Conservation (phyloP, 1,140 invertebrate species). For the Parapsyche elsis region DNA sequence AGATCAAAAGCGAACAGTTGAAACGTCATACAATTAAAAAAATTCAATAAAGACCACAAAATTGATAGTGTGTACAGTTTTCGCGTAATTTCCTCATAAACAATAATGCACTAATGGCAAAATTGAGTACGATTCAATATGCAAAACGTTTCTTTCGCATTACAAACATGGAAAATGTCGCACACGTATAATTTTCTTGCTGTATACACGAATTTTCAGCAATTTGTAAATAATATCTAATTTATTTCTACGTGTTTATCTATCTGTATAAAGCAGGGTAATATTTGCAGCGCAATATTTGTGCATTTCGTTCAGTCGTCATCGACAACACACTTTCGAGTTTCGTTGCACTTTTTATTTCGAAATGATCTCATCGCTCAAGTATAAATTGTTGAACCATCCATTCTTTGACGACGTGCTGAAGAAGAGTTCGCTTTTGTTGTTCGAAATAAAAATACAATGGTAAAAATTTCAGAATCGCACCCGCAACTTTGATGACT, state of each 20-base stretch:
- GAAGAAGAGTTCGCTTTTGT: background rate
- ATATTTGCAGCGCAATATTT: background rate
- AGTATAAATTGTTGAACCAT: background rate
- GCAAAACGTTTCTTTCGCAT: too few species aligned
- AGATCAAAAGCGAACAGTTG: too few species aligned
- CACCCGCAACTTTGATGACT: background rate
- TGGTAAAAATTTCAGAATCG: too few species aligned
- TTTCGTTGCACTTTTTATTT: background rate
- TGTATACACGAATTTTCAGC: slow-evolving; percentile 3
- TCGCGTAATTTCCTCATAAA: too few species aligned
- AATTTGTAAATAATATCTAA: background rate
- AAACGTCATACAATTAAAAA: too few species aligned
- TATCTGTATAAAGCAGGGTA: background rate
- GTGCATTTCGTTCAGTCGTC: too few species aligned
- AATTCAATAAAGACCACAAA: too few species aligned
- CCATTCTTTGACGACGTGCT: background rate
- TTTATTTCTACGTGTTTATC: background rate
- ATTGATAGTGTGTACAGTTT: too few species aligned
- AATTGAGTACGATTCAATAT: too few species aligned
- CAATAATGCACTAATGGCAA: too few species aligned
- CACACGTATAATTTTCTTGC: background rate
- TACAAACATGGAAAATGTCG: background rate
- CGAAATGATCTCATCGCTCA: background rate
- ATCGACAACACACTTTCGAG: too few species aligned
- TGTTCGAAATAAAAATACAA: too few species aligned